Evolutionary conservation across 2,888 invertebrate genomes (phyloP).

Genomic region (Dinocampus coccinellae): DNA sequence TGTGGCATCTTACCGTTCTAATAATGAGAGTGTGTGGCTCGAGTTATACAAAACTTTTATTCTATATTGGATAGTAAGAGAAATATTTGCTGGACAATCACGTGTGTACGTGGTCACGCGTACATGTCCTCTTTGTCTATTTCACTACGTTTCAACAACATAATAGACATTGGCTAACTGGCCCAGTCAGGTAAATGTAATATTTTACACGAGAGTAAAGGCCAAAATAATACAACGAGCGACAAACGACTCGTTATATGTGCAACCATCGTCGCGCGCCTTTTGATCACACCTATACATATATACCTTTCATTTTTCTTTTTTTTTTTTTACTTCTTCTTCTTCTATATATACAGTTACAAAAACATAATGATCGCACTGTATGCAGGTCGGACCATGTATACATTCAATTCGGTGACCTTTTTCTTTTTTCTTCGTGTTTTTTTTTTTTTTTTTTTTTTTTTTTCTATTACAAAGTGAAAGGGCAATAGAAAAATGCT

Average conservation of each 20-base stretch:
- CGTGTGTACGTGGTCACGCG: neutral
- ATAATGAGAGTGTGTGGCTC: no score
- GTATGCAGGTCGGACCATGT: neutral
- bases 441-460: neutral
- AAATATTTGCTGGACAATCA: neutral
- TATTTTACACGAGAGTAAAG: constrained; percentile 26
- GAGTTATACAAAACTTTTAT: neutral
- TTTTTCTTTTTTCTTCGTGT: neutral
- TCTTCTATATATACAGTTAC: neutral
- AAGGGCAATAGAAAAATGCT: neutral
- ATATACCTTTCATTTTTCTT: neutral
- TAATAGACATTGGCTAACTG: constrained; percentile 31
- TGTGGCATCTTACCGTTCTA: constrained; percentile 28
- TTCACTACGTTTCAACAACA: constrained; percentile 16
- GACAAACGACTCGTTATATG: constrained; percentile 38
- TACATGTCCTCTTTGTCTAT: neutral
- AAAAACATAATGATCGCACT: constrained; percentile 29
- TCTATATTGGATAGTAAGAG: neutral
- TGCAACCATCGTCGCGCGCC: neutral
- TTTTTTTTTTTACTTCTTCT: neutral
- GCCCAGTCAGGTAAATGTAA: constrained; percentile 32
- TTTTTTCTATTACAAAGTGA: constrained; percentile 8
- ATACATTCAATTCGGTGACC: constrained; percentile 29
- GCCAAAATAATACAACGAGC: constrained; percentile 35
- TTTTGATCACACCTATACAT: neutral